Percentiles rank a stretch among this genome's conserved stretches.
phyloP scores from a whole-genome alignment of 2,113 vertebrate genomes.

The Epinephelus moara region DNA sequence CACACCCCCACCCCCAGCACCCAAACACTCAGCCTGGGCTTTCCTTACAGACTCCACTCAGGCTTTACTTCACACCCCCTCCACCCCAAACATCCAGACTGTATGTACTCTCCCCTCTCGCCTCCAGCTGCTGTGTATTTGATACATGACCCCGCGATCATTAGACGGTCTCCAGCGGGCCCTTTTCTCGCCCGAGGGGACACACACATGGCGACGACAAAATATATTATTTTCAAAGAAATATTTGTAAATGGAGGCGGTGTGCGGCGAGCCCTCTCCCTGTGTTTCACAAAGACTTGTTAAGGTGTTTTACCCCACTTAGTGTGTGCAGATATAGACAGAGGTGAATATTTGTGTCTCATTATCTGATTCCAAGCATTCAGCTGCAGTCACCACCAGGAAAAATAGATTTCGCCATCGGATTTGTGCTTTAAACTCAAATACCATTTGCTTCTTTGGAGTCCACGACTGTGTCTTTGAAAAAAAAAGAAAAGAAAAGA shows the following conservation, averaged over 20 bases:
- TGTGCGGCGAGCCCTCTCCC: not conserved
- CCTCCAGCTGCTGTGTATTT: slow-evolving; percentile 80
- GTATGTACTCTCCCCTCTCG: slow-evolving; percentile 62
- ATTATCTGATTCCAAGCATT: not conserved
- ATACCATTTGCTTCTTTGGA: not conserved
- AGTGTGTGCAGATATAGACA: not conserved
- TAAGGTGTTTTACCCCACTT: not conserved
- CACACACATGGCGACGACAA: slow-evolving; percentile 71
- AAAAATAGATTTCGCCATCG: not conserved
- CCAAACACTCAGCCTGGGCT: slow-evolving; percentile 61
- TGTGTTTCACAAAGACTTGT: slow-evolving; percentile 26
- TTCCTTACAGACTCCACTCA: slow-evolving; percentile 55
- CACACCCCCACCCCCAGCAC: slow-evolving; percentile 54
- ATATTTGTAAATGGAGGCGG: slow-evolving; percentile 79
- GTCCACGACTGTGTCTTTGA: slow-evolving; percentile 32
- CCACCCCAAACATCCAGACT: slow-evolving; percentile 47
- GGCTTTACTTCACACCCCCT: slow-evolving; percentile 46
- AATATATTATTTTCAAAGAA: slow-evolving; percentile 79
- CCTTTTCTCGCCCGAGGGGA: slow-evolving; percentile 58
- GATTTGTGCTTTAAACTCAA: slow-evolving; percentile 12
- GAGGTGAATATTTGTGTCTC: not conserved
- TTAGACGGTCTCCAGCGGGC: slow-evolving; percentile 57
- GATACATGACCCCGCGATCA: slow-evolving; percentile 70
- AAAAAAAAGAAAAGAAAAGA: slow-evolving; percentile 50
- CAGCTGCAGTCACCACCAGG: not conserved